These are phyloP conservation scores for Chloropsis cyanopogon DNA, from an alignment of 2,113 vertebrate species.

Conservation along the genomic window DNA sequence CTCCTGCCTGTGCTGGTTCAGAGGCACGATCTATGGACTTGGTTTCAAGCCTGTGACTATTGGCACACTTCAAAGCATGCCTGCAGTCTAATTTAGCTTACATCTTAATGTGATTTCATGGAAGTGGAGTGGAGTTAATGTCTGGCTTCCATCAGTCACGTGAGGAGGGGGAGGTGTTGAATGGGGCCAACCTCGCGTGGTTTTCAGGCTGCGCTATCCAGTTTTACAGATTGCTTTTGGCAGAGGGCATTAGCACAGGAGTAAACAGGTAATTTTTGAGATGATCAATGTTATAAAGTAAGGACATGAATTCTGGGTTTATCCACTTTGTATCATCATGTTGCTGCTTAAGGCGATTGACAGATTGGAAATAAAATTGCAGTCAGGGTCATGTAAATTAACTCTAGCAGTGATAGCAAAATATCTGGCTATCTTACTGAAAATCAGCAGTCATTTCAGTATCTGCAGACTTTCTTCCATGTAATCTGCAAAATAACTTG, in stretches of 20 bases:
- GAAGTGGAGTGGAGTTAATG: neutral
- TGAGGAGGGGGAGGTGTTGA: neutral
- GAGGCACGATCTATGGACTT: neutral
- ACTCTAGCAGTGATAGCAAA: neutral
- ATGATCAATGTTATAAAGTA: neutral
- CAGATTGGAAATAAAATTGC: neutral
- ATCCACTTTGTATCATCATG: neutral
- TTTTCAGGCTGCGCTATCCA: neutral
- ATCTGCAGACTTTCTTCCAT: neutral
- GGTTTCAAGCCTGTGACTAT: neutral
- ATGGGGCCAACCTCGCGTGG: rapidly evolving
- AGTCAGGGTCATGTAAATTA: neutral
- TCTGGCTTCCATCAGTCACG: neutral
- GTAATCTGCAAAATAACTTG: neutral
- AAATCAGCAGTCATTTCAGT: neutral
- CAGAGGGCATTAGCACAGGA: neutral
- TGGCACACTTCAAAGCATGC: neutral
- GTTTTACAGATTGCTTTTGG: neutral
- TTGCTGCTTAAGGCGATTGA: conserved; percentile 15
- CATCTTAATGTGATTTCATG: neutral
- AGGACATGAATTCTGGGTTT: neutral
- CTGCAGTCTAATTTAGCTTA: neutral
- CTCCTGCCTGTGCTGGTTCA: neutral
- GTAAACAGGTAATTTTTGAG: neutral
- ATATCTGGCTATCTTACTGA: neutral